Base-by-base conservation (phyloP, 2,797 vertebrate species). In the Neosalanx taihuensis region DNA sequence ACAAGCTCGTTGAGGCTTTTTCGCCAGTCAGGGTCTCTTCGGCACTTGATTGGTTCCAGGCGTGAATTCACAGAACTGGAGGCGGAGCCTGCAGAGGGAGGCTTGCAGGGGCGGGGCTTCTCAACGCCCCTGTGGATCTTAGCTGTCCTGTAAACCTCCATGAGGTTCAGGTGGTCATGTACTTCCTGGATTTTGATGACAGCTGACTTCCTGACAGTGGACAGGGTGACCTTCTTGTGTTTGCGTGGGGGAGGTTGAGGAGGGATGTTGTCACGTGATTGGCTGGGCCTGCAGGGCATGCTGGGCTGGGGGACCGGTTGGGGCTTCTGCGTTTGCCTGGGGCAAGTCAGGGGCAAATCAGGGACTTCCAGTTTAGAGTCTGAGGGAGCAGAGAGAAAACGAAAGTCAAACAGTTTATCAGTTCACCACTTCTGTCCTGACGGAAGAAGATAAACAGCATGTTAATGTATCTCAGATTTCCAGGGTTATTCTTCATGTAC, bases 1-100 rank as follows among this genome's bases (percentile, higher is more conserved):
- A 65, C 56, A 6, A 76, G 71, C 15, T 71, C 20, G 58, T 76
- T 41, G 5, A 83, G 76, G n/a, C 0, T 74, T 35, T 75, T 67
- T 49, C 68, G 77, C 81, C 77, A 76, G 20, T 70, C 31, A 2
- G 68, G 3, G 13, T 67, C 59, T 18, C 3, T 26, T 13, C 59
- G 62, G 62, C 51, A 33, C 30, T 41, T 61, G 31, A 20, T 4
- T 0, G 51, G 63, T 49, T 31, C 70, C 58, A 17, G 72, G 5
- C 17, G 20, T 58, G 6, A n/a, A 58, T 58, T 58, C 18, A 6
- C 23, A 7, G 57, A 20, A n/a, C 51, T 31, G 30, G 51, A 26
- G 49, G 9, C 57, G 35, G 1, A 1, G 15, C 10, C 5, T n/a
- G 56, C 15, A 0, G 6, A 53, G 3, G 49, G 18, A 41, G 35